Evolutionary conservation across 2,888 invertebrate genomes (phyloP).

Genomic region (Anorthoa munda): DNA sequence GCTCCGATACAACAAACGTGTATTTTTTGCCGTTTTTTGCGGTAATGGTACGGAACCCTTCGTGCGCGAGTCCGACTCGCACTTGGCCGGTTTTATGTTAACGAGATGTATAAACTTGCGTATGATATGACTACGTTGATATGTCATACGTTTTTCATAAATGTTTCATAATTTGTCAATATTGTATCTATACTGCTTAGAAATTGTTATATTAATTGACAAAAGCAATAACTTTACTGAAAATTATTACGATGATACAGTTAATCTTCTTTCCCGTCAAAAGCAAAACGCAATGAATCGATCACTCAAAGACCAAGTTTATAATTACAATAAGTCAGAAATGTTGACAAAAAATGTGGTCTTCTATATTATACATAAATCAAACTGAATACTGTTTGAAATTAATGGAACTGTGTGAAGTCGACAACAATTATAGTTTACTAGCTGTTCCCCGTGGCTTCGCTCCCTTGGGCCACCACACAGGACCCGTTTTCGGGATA

Average conservation of each 20-base stretch:
- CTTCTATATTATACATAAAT: conserved; percentile 12
- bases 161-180: conserved; percentile 19
- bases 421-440: background rate
- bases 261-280: conserved; percentile 15
- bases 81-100: no score
- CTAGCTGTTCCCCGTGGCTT: no score
- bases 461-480: no score
- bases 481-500: no score
- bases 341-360: background rate
- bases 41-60: no score
- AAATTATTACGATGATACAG: background rate
- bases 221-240: background rate
- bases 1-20: no score
- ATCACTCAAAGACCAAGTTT: conserved; percentile 14
- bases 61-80: no score
- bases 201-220: conserved; percentile 20
- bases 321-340: conserved; percentile 11
- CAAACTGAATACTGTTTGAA: background rate
- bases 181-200: background rate
- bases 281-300: background rate
- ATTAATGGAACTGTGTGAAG: conserved; percentile 3
- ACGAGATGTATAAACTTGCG: conserved; percentile 27
- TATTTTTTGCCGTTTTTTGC: no score
- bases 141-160: conserved; percentile 15
- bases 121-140: conserved; percentile 20